Evolutionary conservation across 2,888 invertebrate species (phyloP).

Genomic region (Ptychoptera albimana): DNA sequence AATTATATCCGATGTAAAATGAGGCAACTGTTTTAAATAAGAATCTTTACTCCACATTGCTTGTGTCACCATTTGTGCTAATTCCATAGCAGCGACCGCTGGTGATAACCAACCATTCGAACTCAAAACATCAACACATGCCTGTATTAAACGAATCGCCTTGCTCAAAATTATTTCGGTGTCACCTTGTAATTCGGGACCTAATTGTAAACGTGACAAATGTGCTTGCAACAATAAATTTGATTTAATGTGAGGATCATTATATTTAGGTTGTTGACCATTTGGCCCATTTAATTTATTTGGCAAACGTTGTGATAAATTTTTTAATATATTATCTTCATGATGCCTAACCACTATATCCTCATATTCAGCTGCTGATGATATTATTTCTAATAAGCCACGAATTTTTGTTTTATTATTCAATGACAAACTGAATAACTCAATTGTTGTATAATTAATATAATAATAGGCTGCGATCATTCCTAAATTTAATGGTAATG

Average conservation of each 20-base stretch:
- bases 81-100: constrained; percentile 97
- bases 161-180: constrained; percentile 75
- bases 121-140: constrained; percentile 90
- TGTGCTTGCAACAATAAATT: constrained; percentile 93
- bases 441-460: constrained; percentile 98
- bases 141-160: constrained; percentile 75
- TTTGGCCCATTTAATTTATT: constrained; percentile 44
- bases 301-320: constrained; percentile 36
- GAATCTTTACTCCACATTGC: constrained; percentile 99
- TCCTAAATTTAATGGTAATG: constrained; percentile 89
- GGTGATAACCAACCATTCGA: constrained; percentile 97
- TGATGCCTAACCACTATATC: constrained; percentile 86
- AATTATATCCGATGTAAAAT: constrained; percentile 78
- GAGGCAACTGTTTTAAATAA: constrained; percentile 91
- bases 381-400: constrained; percentile 92
- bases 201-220: constrained; percentile 81
- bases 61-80: constrained; percentile 99
- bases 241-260: constrained; percentile 94
- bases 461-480: constrained; percentile 99
- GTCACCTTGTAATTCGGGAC: constrained; percentile 93
- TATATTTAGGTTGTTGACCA: constrained; percentile 58
- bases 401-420: constrained; percentile 96
- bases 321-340: constrained; percentile 73
- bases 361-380: constrained; percentile 94
- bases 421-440: constrained; percentile 91